These are phyloP conservation scores for Vespertilio murinus DNA, from an alignment of 2,797 vertebrate genomes.

Conservation along the genomic window DNA sequence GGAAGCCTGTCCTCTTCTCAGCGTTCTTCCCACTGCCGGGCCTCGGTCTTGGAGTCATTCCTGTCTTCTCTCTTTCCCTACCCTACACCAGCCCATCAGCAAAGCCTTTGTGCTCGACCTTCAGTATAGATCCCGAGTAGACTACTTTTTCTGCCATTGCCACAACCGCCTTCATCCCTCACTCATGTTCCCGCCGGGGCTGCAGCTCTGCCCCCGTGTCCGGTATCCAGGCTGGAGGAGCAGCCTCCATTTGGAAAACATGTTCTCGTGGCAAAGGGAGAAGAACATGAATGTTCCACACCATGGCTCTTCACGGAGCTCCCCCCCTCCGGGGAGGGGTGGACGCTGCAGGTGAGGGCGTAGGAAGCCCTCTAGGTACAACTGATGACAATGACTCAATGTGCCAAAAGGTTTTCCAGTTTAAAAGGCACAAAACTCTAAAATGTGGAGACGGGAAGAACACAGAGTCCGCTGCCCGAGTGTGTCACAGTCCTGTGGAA, in stretches of 20 bases:
- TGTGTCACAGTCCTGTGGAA: not conserved
- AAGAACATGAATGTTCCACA: not conserved
- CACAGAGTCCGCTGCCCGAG: not conserved
- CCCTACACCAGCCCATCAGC: not conserved
- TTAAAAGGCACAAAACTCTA: conserved; percentile 30
- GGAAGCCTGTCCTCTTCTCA: not conserved
- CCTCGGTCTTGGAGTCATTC: not conserved
- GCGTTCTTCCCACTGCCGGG: not conserved
- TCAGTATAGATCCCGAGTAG: not conserved
- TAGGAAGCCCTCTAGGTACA: not conserved
- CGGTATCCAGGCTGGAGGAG: not conserved
- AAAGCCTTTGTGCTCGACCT: not conserved
- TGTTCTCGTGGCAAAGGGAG: not conserved
- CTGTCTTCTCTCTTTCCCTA: not conserved
- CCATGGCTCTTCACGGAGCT: not conserved
- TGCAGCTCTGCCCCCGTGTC: not conserved
- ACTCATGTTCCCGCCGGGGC: not conserved
- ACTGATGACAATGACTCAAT: not conserved
- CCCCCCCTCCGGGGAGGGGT: too few species aligned
- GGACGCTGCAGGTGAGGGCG: not conserved
- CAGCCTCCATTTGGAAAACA: not conserved
- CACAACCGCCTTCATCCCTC: not conserved
- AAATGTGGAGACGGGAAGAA: not conserved
- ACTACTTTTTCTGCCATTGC: not conserved
- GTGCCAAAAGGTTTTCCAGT: not conserved